These are phyloP conservation scores for Fulmarus glacialis DNA, from an alignment of 2,113 vertebrate genomes.

Conservation along the genomic window DNA sequence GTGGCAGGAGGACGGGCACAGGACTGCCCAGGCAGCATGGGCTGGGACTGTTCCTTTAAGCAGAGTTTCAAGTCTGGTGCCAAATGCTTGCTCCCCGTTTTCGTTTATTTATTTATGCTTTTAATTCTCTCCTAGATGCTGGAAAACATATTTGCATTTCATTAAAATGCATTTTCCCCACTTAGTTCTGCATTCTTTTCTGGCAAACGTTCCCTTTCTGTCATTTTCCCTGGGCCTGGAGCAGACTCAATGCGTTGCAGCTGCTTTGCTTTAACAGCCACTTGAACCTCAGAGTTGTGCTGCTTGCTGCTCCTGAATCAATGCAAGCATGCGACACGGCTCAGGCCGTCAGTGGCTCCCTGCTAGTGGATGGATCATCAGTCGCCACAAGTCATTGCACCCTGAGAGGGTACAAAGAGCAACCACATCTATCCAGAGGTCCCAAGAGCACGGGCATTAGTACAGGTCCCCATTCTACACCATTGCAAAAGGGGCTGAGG, in stretches of 20 bases:
- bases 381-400: not conserved
- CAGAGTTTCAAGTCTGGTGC: not conserved
- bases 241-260: not conserved
- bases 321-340: not conserved
- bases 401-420: not conserved
- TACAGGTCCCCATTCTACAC: not conserved
- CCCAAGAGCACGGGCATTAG: not conserved
- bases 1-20: not conserved
- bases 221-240: constrained; percentile 23
- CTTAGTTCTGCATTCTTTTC: constrained; percentile 36
- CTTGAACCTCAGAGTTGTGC: not conserved
- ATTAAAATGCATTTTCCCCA: constrained; percentile 50
- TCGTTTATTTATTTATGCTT: constrained; percentile 54
- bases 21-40: not conserved
- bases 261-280: not conserved
- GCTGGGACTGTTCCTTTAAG: constrained; percentile 8
- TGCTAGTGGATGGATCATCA: rapidly evolving
- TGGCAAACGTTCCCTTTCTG: not conserved
- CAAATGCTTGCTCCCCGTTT: not conserved
- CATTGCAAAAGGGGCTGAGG: not conserved
- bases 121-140: constrained; percentile 44
- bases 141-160: constrained; percentile 55
- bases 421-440: rapidly evolving
- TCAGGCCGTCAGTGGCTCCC: not conserved
- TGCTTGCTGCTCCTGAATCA: not conserved